Evolutionary conservation across 2,113 vertebrate species (phyloP).

Genomic region (Zosterops borbonicus): DNA sequence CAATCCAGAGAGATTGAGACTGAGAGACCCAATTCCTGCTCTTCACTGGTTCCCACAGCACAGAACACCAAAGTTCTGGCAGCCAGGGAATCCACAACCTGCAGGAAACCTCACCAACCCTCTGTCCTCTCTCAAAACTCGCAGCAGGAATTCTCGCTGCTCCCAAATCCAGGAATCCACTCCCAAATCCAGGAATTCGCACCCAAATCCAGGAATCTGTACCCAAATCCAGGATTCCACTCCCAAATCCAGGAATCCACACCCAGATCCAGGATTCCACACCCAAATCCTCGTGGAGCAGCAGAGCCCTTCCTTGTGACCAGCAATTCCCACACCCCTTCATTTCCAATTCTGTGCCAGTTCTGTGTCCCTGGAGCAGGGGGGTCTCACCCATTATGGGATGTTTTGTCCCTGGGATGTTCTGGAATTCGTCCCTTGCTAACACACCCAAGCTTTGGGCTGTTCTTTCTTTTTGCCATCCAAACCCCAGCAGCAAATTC

Average conservation of each 20-base stretch:
- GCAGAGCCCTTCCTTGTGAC: too few species aligned
- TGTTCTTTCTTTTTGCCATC: background rate
- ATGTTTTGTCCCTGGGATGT: too few species aligned
- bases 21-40: background rate
- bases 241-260: background rate
- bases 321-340: too few species aligned
- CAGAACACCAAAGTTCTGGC: background rate
- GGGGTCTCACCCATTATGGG: too few species aligned
- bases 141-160: background rate
- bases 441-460: too few species aligned
- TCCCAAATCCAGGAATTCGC: too few species aligned
- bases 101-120: background rate
- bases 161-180: background rate
- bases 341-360: too few species aligned
- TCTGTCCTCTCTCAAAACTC: too few species aligned
- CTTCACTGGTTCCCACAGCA: too few species aligned
- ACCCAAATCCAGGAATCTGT: background rate
- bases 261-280: too few species aligned
- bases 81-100: background rate
- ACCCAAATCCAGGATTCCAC: background rate
- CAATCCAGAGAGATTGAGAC: background rate
- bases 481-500: accelerated
- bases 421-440: too few species aligned
- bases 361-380: too few species aligned
- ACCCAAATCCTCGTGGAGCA: background rate